These are phyloP conservation scores for Hoplodrina blanda DNA, from an alignment of 2,888 invertebrate species.

Conservation along the genomic window DNA sequence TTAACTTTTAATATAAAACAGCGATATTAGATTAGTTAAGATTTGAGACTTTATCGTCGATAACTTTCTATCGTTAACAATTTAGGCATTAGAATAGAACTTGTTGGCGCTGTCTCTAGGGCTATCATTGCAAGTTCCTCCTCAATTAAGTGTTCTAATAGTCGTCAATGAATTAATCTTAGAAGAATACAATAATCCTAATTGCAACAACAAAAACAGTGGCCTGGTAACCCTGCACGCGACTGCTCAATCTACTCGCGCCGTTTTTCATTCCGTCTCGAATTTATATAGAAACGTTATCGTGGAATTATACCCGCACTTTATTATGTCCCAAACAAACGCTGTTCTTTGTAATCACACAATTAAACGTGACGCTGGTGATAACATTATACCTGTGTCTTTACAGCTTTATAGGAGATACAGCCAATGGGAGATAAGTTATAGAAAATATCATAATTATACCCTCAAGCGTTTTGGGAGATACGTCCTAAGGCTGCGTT, in stretches of 20 bases:
- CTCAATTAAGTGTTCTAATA: neutral
- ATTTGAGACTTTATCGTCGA: neutral
- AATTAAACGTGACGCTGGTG: slow-evolving; percentile 46
- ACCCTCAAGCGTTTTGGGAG: slow-evolving; percentile 24
- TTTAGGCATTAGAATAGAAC: neutral
- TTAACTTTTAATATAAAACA: too few relatives aligned
- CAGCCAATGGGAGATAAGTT: slow-evolving; percentile 1
- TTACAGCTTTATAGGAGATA: slow-evolving; percentile 18
- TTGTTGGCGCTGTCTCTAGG: neutral
- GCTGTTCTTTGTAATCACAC: slow-evolving; percentile 51
- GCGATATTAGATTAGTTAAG: too few relatives aligned
- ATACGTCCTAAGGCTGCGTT: neutral
- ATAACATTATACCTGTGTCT: slow-evolving; percentile 55
- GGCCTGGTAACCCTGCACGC: slow-evolving; percentile 53
- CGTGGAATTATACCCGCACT: slow-evolving; percentile 70
- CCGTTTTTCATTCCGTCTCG: slow-evolving; percentile 68
- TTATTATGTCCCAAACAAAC: slow-evolving; percentile 65
- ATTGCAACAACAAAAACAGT: slow-evolving; percentile 6
- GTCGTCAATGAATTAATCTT: neutral
- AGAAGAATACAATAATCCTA: slow-evolving; percentile 13
- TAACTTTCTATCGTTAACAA: too few relatives aligned
- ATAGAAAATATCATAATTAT: slow-evolving; percentile 6
- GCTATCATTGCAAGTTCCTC: too few relatives aligned
- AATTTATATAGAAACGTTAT: slow-evolving; percentile 74
- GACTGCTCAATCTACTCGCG: slow-evolving; percentile 64